Percentiles rank a stretch among this genome's conserved stretches.
Evolutionary conservation across 2,113 vertebrate genomes (phyloP).

Genomic region (Tragelaphus scriptus): DNA sequence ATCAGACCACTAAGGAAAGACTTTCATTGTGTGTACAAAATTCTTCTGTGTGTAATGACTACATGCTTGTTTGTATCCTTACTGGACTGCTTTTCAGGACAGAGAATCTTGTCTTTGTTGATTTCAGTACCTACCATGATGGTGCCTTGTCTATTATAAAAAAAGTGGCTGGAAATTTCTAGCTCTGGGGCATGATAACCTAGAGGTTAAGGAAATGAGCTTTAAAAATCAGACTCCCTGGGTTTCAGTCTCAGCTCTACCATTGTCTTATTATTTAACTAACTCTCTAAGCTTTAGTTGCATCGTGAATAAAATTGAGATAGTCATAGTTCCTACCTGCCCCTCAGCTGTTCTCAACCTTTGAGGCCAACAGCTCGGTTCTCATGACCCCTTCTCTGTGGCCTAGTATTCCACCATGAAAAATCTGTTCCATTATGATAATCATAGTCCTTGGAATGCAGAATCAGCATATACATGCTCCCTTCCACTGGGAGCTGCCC

Average conservation of each 20-base stretch:
- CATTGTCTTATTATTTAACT: not conserved
- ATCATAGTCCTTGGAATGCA: not conserved
- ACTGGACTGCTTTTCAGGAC: not conserved
- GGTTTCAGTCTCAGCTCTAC: not conserved
- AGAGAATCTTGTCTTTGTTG: not conserved
- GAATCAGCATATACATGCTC: not conserved
- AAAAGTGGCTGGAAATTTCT: not conserved
- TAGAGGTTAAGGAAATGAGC: not conserved
- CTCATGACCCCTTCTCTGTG: not conserved
- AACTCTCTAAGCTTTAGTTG: not conserved
- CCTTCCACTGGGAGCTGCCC: not conserved
- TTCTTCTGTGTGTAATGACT: too few relatives aligned
- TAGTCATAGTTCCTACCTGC: not conserved
- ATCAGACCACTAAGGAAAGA: not conserved
- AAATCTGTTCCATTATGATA: not conserved
- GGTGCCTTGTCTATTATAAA: not conserved
- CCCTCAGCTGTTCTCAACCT: not conserved
- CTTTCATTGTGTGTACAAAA: not conserved
- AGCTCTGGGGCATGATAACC: not conserved
- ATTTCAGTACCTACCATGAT: not conserved
- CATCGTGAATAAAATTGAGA: not conserved
- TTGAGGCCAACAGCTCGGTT: not conserved
- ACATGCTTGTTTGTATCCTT: fast-evolving
- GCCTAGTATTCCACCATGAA: not conserved
- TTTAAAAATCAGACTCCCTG: not conserved